Conservation (phyloP, 2,888 invertebrate genomes). For the Incurvaria masculella region DNA sequence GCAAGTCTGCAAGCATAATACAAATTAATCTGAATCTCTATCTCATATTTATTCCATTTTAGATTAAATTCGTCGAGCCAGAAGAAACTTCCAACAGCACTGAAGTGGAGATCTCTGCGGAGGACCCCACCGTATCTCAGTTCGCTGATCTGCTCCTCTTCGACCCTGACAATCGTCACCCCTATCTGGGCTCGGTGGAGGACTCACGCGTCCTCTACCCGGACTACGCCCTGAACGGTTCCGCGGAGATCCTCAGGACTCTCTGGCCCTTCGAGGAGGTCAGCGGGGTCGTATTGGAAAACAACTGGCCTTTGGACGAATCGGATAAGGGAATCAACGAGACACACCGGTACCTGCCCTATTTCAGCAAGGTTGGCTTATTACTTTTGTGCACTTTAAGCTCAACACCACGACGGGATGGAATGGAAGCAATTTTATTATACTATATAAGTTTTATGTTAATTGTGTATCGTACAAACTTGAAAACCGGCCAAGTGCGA, state of each 20-base stretch:
- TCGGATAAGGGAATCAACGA: constrained; percentile 30
- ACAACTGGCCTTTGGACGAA: constrained; percentile 55
- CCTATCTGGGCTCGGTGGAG: constrained; percentile 27
- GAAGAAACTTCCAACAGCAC: constrained; percentile 12
- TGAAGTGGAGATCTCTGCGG: no score
- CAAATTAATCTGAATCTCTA: no score
- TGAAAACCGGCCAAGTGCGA: no score
- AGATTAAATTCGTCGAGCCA: constrained; percentile 23
- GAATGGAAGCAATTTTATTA: no score
- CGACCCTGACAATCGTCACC: constrained; percentile 16
- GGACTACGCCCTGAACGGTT: constrained; percentile 23
- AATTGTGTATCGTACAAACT: no score
- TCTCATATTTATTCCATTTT: no score
- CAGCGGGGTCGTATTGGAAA: constrained; percentile 49
- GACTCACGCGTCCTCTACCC: constrained; percentile 30
- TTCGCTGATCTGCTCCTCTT: no score
- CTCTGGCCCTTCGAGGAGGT: constrained; percentile 29
- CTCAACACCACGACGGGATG: no score
- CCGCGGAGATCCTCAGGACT: constrained; percentile 23
- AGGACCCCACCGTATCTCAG: no score
- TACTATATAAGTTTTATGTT: no score
- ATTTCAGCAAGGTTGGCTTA: constrained; percentile 49
- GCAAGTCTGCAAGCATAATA: no score
- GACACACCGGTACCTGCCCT: constrained; percentile 36
- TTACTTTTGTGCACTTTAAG: no score